These are phyloP conservation scores for Leucopsar rothschildi DNA, from an alignment of 2,113 vertebrate genomes.

Conservation along the genomic window DNA sequence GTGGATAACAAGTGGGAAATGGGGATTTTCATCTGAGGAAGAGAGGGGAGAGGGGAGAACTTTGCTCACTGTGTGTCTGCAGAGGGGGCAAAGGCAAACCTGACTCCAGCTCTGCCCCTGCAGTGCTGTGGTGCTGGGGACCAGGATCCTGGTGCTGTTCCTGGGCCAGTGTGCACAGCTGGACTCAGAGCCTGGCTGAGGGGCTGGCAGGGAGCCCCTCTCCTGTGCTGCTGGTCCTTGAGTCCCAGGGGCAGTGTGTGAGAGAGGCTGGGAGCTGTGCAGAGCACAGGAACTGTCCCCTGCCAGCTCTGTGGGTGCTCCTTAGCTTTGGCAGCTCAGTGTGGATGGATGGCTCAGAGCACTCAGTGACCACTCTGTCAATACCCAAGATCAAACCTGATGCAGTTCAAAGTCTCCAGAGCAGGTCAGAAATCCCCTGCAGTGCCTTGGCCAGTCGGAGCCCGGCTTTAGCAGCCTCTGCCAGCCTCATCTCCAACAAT, in stretches of 20 bases:
- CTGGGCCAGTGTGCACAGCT: background rate
- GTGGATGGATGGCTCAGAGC: background rate
- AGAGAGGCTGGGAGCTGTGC: background rate
- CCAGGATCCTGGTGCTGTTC: background rate
- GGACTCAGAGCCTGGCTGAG: background rate
- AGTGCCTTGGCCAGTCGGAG: background rate
- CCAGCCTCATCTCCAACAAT: background rate
- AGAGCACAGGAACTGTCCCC: background rate
- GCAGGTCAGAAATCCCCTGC: background rate
- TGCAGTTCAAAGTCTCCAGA: background rate
- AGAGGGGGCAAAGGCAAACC: background rate
- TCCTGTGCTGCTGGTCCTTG: background rate
- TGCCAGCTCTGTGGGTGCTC: background rate
- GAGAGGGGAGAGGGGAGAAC: background rate
- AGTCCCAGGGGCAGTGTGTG: accelerated
- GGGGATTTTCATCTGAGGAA: background rate
- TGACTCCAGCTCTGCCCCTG: background rate
- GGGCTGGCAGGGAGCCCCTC: background rate
- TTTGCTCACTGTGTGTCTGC: background rate
- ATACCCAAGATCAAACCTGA: background rate
- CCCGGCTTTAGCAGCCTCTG: background rate
- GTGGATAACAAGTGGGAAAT: background rate
- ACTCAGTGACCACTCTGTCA: background rate
- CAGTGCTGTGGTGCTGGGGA: accelerated
- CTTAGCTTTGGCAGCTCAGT: background rate